Percentiles rank a stretch among this genome's conserved stretches.
Evolutionary conservation across 2,797 vertebrate genomes (phyloP).

Genomic region (Heterohyrax brucei): DNA sequence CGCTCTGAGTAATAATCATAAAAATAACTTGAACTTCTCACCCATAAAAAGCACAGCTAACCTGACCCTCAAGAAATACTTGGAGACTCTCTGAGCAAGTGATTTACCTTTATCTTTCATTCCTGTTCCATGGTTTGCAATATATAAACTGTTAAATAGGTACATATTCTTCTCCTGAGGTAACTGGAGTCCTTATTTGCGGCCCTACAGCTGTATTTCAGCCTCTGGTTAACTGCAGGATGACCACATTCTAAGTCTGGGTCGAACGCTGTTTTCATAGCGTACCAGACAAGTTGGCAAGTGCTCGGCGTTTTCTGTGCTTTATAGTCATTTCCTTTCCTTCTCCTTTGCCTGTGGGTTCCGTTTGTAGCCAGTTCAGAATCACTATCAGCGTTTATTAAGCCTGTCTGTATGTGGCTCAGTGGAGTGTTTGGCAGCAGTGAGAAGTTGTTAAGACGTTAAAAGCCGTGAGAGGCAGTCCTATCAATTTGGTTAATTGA

Average conservation of each 20-base stretch:
- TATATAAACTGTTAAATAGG: conserved; percentile 53
- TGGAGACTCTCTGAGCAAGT: conserved; percentile 32
- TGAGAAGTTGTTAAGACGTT: background rate
- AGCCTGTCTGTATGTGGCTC: background rate
- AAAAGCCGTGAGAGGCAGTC: background rate
- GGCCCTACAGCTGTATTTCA: background rate
- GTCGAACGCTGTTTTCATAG: conserved; percentile 40
- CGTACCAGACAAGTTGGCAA: conserved; percentile 28
- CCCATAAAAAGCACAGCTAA: conserved; percentile 59
- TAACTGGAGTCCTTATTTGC: conserved; percentile 44
- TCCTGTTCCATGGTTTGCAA: background rate
- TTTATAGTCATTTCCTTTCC: background rate
- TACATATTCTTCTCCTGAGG: background rate
- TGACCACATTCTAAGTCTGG: conserved; percentile 16
- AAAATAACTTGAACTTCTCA: conserved; percentile 86
- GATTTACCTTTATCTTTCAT: conserved; percentile 27
- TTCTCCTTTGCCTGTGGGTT: conserved; percentile 33
- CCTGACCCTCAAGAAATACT: conserved; percentile 46
- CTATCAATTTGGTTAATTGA: conserved; percentile 3
- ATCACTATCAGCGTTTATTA: background rate
- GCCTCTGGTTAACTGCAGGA: background rate
- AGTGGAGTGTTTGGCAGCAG: background rate
- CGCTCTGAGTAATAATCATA: conserved; percentile 77
- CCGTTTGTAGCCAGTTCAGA: conserved; percentile 30
- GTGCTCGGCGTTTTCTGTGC: background rate